Percentiles rank a stretch among this genome's conserved stretches.
phyloP scores from a whole-genome alignment of 2,888 invertebrate genomes.

The Melieria omissa region DNA sequence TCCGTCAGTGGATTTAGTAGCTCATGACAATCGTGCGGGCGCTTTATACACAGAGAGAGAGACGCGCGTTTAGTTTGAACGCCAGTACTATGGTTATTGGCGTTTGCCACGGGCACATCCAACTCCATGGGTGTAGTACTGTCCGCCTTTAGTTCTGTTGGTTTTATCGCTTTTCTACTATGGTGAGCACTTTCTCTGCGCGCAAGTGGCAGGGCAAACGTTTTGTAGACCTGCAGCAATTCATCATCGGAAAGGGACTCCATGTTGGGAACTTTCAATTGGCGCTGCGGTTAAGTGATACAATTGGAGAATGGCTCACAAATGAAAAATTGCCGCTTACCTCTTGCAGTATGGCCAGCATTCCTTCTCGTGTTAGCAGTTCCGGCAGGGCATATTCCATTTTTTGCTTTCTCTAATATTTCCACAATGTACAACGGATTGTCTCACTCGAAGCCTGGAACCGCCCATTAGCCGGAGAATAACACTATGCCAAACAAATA shows the following conservation, averaged over 20 bases:
- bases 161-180: background rate
- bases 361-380: constrained; percentile 48
- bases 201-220: constrained; percentile 53
- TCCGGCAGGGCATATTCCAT: constrained; percentile 49
- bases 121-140: constrained; percentile 9
- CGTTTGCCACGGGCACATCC: background rate
- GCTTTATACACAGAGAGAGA: background rate
- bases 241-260: constrained; percentile 47
- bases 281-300: constrained; percentile 43
- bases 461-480: too few species aligned
- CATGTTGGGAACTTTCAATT: constrained; percentile 48
- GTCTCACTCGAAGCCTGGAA: too few species aligned
- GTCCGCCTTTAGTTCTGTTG: too few species aligned
- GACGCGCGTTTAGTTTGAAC: background rate
- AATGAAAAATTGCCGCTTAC: constrained; percentile 40
- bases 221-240: constrained; percentile 51
- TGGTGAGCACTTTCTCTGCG: constrained; percentile 34
- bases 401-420: background rate
- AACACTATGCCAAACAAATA: too few species aligned
- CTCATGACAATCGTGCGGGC: constrained; percentile 5
- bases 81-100: background rate
- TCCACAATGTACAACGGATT: background rate
- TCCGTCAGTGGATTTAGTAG: constrained; percentile 14
- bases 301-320: background rate
- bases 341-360: constrained; percentile 51